Percentiles rank a stretch among this genome's conserved stretches.
Conservation (phyloP, 2,888 invertebrate species). For the Frankliniella fusca region DNA sequence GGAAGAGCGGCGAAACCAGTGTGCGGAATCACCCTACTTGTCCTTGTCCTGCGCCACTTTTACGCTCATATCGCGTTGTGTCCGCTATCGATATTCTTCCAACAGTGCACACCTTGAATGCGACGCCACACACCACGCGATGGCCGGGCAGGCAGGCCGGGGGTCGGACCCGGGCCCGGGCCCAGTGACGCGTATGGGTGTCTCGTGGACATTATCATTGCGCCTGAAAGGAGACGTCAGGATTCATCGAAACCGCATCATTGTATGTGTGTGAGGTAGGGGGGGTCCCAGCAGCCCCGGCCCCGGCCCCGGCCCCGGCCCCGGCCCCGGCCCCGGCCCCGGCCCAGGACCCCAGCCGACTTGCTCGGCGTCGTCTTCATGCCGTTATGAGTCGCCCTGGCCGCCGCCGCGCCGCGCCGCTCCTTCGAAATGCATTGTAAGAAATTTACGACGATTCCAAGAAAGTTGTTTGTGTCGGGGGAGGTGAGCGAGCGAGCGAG, state of each 20-base stretch:
- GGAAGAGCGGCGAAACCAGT: no score
- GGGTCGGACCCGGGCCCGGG: neutral
- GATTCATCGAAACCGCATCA: slow-evolving; percentile 44
- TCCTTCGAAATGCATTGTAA: neutral
- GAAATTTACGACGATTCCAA: no score
- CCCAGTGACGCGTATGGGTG: slow-evolving; percentile 36
- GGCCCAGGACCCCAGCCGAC: neutral
- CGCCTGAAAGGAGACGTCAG: slow-evolving; percentile 1
- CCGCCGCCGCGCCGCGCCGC: slow-evolving; percentile 28
- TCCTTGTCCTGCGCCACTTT: no score
- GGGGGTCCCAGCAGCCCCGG: neutral
- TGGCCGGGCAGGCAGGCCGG: neutral
- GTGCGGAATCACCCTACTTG: no score
- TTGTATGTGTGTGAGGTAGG: slow-evolving; percentile 40
- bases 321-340: neutral
- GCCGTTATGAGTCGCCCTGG: neutral
- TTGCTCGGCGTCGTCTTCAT: no score
- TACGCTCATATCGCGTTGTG: no score
- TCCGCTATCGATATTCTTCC: no score
- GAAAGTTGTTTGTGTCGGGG: no score
- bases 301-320: neutral
- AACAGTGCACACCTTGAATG: no score
- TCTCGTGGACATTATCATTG: slow-evolving; percentile 27
- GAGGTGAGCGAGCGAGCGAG: no score
- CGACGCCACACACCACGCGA: neutral